Evolutionary conservation across 2,113 vertebrate species (phyloP).

Genomic region (Brachionichthys hirsutus): DNA sequence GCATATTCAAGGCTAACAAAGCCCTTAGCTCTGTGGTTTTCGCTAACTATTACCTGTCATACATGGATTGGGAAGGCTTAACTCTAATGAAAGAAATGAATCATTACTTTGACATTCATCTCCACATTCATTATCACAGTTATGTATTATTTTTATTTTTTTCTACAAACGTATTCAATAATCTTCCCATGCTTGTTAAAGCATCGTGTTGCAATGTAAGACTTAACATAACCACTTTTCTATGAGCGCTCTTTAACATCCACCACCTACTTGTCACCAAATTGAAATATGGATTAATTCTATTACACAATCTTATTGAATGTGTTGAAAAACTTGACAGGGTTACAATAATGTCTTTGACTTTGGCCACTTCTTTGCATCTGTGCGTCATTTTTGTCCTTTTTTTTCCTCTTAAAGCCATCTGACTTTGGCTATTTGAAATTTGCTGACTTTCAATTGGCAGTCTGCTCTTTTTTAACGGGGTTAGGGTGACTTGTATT

Average conservation of each 20-base stretch:
- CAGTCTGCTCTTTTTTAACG: no score
- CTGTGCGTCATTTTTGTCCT: no score
- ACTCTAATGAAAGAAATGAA: slow-evolving; percentile 25
- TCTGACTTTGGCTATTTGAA: not conserved
- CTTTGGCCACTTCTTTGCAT: no score
- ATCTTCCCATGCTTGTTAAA: slow-evolving; percentile 8
- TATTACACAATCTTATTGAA: no score
- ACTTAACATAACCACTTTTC: slow-evolving; percentile 39
- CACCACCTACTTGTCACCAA: slow-evolving; percentile 28
- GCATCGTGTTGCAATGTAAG: slow-evolving; percentile 8
- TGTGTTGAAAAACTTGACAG: no score
- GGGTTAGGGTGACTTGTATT: no score
- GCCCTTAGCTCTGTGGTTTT: slow-evolving; percentile 29
- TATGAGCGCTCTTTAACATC: not conserved
- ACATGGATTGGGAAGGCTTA: slow-evolving; percentile 23
- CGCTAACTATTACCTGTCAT: slow-evolving; percentile 31
- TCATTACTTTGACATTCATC: slow-evolving; percentile 1
- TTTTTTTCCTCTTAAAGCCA: not conserved
- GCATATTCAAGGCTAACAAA: slow-evolving; percentile 56
- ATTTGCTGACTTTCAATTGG: no score
- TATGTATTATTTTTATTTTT: slow-evolving; percentile 8
- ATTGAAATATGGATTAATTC: slow-evolving; percentile 24
- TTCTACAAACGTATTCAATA: no score
- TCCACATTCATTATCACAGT: slow-evolving; percentile 5
- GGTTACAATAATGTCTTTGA: no score